These are phyloP conservation scores for Trachemys scripta DNA, from an alignment of 2,113 vertebrate species.

Conservation along the genomic window DNA sequence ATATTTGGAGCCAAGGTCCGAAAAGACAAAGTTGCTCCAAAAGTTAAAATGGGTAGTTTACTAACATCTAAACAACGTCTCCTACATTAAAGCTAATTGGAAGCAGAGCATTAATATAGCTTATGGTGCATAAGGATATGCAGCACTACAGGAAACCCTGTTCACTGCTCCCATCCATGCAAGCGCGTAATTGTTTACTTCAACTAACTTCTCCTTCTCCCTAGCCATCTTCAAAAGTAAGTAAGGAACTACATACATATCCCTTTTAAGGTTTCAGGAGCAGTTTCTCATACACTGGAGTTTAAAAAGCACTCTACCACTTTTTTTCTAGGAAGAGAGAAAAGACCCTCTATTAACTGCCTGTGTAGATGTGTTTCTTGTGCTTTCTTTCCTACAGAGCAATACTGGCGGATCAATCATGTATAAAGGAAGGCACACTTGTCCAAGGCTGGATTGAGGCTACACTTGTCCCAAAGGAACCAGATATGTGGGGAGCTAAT, in stretches of 20 bases:
- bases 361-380: not conserved
- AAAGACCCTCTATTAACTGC: not conserved
- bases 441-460: not conserved
- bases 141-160: not conserved
- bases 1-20: rapidly evolving
- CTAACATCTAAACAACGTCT: not conserved
- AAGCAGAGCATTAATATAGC: not conserved
- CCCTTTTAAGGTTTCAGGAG: not conserved
- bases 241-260: not conserved
- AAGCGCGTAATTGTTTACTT: not conserved
- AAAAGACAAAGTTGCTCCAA: rapidly evolving
- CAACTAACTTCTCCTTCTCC: not conserved
- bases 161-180: not conserved
- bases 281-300: not conserved
- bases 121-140: not conserved
- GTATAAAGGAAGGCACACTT: not conserved
- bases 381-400: not conserved
- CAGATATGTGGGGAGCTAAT: constrained; percentile 15
- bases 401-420: not conserved
- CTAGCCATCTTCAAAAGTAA: not conserved
- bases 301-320: not conserved
- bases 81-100: not conserved
- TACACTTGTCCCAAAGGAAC: not conserved
- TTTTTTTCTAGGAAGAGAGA: not conserved
- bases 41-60: not conserved